These are phyloP conservation scores for Cynopterus brachyotis DNA, from an alignment of 2,113 vertebrate species.

Conservation along the genomic window DNA sequence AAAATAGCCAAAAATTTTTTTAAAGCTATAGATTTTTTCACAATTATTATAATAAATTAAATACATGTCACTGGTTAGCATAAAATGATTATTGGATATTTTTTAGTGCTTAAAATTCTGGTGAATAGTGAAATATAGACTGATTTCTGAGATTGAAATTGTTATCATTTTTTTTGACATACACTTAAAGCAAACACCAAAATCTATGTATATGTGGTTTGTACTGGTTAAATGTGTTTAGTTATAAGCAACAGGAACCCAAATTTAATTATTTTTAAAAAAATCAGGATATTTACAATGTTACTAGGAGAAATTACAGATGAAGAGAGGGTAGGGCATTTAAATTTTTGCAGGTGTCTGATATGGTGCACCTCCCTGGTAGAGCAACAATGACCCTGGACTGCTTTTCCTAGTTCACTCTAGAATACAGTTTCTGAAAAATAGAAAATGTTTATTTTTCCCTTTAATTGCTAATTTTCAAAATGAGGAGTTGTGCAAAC, in stretches of 20 bases:
- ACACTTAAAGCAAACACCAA: background rate
- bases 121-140: background rate
- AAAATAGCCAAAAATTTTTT: background rate
- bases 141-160: background rate
- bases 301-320: background rate
- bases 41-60: background rate
- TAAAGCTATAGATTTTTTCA: background rate
- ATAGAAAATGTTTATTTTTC: background rate
- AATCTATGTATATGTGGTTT: background rate
- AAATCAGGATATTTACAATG: background rate
- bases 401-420: background rate
- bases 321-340: background rate
- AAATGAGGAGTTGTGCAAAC: background rate
- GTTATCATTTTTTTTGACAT: background rate
- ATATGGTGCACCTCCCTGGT: background rate
- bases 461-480: background rate
- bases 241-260: background rate
- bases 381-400: background rate
- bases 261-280: background rate
- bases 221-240: background rate
- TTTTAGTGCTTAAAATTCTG: background rate
- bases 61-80: background rate
- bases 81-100: background rate
- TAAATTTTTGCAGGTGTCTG: background rate
- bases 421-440: background rate